Evolutionary conservation across 2,888 invertebrate genomes (phyloP).

Genomic region (Xestoiulus laeticollis): DNA sequence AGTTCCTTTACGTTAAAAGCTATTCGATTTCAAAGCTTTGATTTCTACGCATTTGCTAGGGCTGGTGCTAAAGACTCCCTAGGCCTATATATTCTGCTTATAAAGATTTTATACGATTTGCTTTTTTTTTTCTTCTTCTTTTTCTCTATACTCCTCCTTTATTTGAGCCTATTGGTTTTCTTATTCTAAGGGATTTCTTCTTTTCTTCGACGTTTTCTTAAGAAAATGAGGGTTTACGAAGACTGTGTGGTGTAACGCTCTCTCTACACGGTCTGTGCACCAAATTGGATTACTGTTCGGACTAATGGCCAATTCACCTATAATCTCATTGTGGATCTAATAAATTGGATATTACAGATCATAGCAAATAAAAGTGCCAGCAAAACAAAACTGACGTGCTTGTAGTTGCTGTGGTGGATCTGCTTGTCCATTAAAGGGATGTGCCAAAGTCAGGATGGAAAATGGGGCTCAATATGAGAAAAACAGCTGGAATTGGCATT

Average conservation of each 20-base stretch:
- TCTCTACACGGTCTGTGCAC: conserved; percentile 42
- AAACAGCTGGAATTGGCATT: background rate
- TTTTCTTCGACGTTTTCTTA: background rate
- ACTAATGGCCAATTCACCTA: conserved; percentile 56
- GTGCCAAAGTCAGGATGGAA: background rate
- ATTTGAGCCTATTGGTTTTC: conserved; percentile 5
- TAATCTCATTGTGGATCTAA: conserved; percentile 56
- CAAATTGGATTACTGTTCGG: conserved; percentile 55
- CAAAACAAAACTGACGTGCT: conserved; percentile 22
- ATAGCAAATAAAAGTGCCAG: conserved; percentile 55
- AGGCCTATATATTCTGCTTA: background rate
- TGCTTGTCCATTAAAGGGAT: background rate
- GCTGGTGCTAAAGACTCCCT: background rate
- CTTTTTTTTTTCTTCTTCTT: background rate
- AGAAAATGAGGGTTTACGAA: conserved; percentile 1
- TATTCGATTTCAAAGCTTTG: conserved; percentile 47
- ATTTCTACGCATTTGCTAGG: conserved; percentile 28
- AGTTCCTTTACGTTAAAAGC: conserved; percentile 44
- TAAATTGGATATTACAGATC: conserved; percentile 56
- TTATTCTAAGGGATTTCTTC: background rate
- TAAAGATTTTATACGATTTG: conserved; percentile 30
- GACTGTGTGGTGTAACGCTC: background rate
- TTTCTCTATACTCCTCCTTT: background rate
- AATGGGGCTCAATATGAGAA: background rate
- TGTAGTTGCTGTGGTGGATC: background rate